Evolutionary conservation across 2,797 vertebrate species (phyloP), one percentile per base, ranked within the genome.

Genomic region (Cheracebus regulus): DNA sequence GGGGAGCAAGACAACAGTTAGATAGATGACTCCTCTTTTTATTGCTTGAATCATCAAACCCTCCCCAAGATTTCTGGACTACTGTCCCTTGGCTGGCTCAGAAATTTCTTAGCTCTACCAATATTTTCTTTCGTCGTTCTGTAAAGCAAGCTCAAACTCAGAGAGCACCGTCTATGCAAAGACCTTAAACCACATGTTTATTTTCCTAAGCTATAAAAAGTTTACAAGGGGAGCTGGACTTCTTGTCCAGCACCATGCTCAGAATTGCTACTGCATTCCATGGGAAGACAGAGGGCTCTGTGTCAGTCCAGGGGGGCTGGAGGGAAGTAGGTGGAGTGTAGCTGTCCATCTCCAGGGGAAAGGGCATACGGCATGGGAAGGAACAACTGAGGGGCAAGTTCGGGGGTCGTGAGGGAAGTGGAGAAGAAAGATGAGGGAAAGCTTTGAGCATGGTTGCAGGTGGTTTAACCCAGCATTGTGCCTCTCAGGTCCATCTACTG

Each of bases 161-260:
- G 97, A 86, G 95, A 98, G 98, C 83, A 95, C 98, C 95, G 98
- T 97, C 98, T 98, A 98, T 99, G 98, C 98, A 98, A 98, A 99
- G 98, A 98, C 97, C 98, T 98, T 94, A 99, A 99, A 99, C 99
- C 99, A 97, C 99, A 99, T 99, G 98, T 99, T 99, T 99, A 98
- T 99, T 99, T 99, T 99, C 98, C 98, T 98, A 98, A 98, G 98
- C 98, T 99, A 99, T 99, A 99, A 99, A 99, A 99, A 98, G 98
- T 99, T 99, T 99, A 99, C 98, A 98, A 98, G 98, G 97, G 98
- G 98, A 98, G 98, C 98, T 98, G 98, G 98, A 98, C 99, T 98
- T 98, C 98, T 99, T 98, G 99, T 98, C 98, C 98, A 97, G 98
- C 98, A 98, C 98, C 98, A 98, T 88, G 93, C 98, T 98, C 98